Base-by-base conservation (phyloP, 2,888 invertebrate species). In the Napeogenes inachia region DNA sequence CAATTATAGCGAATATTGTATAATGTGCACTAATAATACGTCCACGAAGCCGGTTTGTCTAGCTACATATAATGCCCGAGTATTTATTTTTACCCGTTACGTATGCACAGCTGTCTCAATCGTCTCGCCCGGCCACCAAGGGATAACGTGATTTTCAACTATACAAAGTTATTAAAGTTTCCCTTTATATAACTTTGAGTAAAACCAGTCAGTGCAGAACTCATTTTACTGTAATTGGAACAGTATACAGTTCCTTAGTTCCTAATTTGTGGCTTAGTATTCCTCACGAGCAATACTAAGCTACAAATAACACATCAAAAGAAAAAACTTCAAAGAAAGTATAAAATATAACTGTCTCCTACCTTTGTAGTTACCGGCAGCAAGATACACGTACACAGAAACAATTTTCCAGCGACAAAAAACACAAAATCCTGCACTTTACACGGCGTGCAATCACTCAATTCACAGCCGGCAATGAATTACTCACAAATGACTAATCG, bases 71-170 rank as follows among this genome's bases (percentile, higher is more conserved):
- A 88, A 85, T 87, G 85, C 84, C 78, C 81, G 82, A 78, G 84
- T 88, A 89, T 89, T 89, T 89, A 90, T 90, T 90, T 89, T 89
- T 90, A 89, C 85, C 80, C 88, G 82, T 90, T 89, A 89, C 89
- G 87, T 84, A 81, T 76, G 77, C 85, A 83, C 87, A 87, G 89
- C 89, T 89, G 88, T 87, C 87, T 82, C 80, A 71, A 72, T 75
- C 79, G 79, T 81, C 83, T 80, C 81, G 80, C 87, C 87, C 87
- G 85, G 87, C 81, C 84, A 80, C 67, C 76, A 73, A 73, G 82
- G 79, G 84, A 84, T 81, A 84, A 71, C 72, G 71, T 70, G 70
- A 73, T 74, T 74, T 74, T 74, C 74, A 74, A 73, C 73, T 73
- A 76, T 72, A 42, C 70, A 74, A 72, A 74, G 70, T 73, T 70